A percentile compares a stretch with the other conserved stretches of the same genome.
These are phyloP conservation scores for Podargus strigoides DNA, from an alignment of 2,797 vertebrate genomes.

Conservation along the genomic window DNA sequence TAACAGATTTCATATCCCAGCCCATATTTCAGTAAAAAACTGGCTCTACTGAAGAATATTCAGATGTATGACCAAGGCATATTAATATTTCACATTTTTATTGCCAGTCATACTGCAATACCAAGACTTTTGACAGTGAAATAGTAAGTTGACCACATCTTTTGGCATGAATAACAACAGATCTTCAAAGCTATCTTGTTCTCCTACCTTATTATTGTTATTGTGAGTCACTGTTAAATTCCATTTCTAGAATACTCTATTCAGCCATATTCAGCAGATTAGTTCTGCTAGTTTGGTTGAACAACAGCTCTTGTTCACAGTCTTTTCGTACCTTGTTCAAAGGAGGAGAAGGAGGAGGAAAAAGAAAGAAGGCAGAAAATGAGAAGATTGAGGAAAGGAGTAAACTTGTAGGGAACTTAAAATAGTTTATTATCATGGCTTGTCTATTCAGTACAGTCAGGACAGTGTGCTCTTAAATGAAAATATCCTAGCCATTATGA, in stretches of 20 bases:
- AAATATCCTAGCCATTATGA: background rate
- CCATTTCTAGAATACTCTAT: slow-evolving; percentile 9
- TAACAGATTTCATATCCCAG: background rate
- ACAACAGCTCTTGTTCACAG: slow-evolving; percentile 49
- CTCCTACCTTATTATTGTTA: slow-evolving; percentile 45
- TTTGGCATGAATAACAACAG: slow-evolving; percentile 8
- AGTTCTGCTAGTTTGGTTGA: slow-evolving; percentile 53
- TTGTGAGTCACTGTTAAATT: slow-evolving; percentile 21
- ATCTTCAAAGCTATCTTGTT: background rate
- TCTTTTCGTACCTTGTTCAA: slow-evolving; percentile 41
- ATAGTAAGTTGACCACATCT: background rate
- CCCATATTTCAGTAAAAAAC: background rate
- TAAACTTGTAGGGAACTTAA: background rate
- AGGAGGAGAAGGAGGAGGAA: slow-evolving; percentile 14
- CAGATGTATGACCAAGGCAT: background rate
- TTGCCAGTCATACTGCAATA: background rate
- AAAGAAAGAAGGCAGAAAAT: slow-evolving; percentile 26
- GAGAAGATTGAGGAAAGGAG: slow-evolving; percentile 18
- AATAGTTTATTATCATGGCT: background rate
- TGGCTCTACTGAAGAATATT: background rate
- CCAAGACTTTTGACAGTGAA: background rate
- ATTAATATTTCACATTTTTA: background rate
- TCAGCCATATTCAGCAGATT: slow-evolving; percentile 37
- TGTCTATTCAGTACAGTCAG: background rate
- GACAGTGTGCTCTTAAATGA: background rate